phyloP scores from a whole-genome alignment of 2,113 vertebrate species.

The Colossoma macropomum region DNA sequence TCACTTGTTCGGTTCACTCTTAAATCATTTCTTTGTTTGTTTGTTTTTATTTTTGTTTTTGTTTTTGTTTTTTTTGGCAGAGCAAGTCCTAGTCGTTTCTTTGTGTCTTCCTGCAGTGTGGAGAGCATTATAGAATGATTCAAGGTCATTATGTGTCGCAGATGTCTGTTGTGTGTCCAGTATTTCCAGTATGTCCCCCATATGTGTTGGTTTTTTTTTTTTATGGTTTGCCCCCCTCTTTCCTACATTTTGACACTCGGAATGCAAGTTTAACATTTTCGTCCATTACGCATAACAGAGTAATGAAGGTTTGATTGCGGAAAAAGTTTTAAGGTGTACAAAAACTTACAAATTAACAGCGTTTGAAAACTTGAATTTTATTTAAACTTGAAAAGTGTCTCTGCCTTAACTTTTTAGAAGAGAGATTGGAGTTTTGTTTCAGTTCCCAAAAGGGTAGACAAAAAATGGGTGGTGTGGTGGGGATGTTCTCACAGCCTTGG shows the following conservation, averaged over 20 bases:
- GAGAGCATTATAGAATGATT: constrained; percentile 18
- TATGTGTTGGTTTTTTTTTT: neutral
- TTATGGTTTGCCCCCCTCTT: neutral
- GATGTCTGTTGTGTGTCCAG: constrained; percentile 24
- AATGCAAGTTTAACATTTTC: constrained; percentile 38
- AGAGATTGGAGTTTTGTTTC: constrained; percentile 36
- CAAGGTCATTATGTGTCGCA: constrained; percentile 9
- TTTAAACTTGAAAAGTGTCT: constrained; percentile 58
- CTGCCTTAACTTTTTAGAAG: constrained; percentile 60
- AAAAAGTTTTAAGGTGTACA: constrained; percentile 37
- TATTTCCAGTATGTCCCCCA: constrained; percentile 1
- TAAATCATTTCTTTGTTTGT: neutral
- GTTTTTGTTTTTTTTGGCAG: constrained; percentile 27
- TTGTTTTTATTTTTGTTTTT: too few species aligned
- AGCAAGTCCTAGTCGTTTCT: constrained; percentile 19
- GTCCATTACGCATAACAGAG: constrained; percentile 23
- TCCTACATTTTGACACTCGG: constrained; percentile 17
- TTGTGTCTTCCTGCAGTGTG: constrained; percentile 39
- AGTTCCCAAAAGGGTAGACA: constrained; percentile 25
- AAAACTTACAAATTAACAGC: constrained; percentile 49
- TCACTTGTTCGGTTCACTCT: constrained; percentile 23
- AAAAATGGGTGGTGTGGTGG: constrained; percentile 32
- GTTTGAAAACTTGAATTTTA: constrained; percentile 58
- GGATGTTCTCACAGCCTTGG: constrained; percentile 41
- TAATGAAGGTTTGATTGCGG: constrained; percentile 33